Base-by-base conservation (phyloP, 2,888 invertebrate genomes). In the Drosophila acutilabella region DNA sequence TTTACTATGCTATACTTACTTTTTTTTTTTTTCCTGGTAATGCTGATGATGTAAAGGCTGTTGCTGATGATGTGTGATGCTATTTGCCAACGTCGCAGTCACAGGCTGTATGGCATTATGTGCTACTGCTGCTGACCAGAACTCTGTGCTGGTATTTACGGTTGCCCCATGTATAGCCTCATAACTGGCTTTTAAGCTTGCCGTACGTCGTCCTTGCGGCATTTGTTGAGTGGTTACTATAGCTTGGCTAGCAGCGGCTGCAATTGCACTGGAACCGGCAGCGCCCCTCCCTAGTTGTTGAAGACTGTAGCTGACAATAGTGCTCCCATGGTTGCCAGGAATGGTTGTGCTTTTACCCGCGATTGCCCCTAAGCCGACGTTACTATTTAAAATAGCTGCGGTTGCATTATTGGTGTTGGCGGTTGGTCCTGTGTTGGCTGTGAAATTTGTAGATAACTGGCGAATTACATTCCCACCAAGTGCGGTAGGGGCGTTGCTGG, bases 191-290 rank as follows among this genome's bases (percentile, higher is more conserved):
- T 98, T 98, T 78, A 98, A 93, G 84, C 98, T 97, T 1, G 98
- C 97, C 0, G 98, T 98, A 58, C 98, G 94, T 48, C 99, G 94
- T 0, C 98, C 98, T 86, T 98, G 98, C 89, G 97, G 97, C 97
- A 98, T 97, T 95, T 97, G 97, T 89, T 98, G 98, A 2, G 99
- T 98, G 1, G 98, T 98, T 5, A 97, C 98, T 70, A 99, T 98
- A 0, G 98, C 98, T 91, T 98, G 98, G 20, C 98, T 98, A 0
- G 98, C 98, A 0, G 98, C 98, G 0, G 97, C 97, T 0, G 97
- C 98, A 61, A 98, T 97, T 1, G 98, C 97, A 86, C 96, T 96
- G 11, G 96, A 97, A 0, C 97, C 97, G 3, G 90, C 79, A 0
- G 81, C 71, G 0, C 81, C 81, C 10, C 96, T 96, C n/a, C 96